These are phyloP conservation scores for Callopanchax toddi DNA, from an alignment of 2,113 vertebrate genomes.

Conservation along the genomic window DNA sequence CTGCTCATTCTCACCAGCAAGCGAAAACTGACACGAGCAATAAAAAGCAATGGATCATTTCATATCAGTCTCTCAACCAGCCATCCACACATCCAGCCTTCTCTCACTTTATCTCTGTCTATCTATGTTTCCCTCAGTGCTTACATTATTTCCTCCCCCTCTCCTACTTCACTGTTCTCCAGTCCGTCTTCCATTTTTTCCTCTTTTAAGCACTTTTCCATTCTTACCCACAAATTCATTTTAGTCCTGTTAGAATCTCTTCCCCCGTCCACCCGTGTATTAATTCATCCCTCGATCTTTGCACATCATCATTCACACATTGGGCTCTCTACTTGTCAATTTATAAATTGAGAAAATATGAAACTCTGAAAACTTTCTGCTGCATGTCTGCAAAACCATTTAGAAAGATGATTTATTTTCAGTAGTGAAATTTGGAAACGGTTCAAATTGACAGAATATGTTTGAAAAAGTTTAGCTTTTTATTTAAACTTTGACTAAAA, in stretches of 20 bases:
- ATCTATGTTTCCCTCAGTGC: slow-evolving; percentile 22
- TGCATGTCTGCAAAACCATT: neutral
- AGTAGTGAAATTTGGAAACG: no score
- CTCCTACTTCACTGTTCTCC: neutral
- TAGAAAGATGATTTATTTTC: neutral
- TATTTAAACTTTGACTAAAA: neutral
- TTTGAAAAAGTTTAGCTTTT: no score
- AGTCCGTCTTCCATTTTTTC: slow-evolving; percentile 1
- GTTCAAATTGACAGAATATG: no score
- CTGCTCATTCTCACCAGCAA: slow-evolving; percentile 48
- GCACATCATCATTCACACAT: slow-evolving; percentile 4
- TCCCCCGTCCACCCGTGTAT: neutral
- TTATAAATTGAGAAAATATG: neutral
- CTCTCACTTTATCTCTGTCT: neutral
- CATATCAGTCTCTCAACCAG: no score
- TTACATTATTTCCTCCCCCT: slow-evolving; percentile 14
- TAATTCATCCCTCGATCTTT: neutral
- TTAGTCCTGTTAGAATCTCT: slow-evolving; percentile 1
- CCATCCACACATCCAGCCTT: slow-evolving; percentile 17
- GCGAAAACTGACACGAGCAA: slow-evolving; percentile 66
- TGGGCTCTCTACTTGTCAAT: neutral
- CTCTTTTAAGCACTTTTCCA: slow-evolving; percentile 7
- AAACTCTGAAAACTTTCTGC: neutral
- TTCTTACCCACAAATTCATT: slow-evolving; percentile 28
- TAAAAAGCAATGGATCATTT: slow-evolving; percentile 66